These are phyloP conservation scores for Brachionichthys hirsutus DNA, from an alignment of 2,113 vertebrate genomes.

Conservation along the genomic window DNA sequence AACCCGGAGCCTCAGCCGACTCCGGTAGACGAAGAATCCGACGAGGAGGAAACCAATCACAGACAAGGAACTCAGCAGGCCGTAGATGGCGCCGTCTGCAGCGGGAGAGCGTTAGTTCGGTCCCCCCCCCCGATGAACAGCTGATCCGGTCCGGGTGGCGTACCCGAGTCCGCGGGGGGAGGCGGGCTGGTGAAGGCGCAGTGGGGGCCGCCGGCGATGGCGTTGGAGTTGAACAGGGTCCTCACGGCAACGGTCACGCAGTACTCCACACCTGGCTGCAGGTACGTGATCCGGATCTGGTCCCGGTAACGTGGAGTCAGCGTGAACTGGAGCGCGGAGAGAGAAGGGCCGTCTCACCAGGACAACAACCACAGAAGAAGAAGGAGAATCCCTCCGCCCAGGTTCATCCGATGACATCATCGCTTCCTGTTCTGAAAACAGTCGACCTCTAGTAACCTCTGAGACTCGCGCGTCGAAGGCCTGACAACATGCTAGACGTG, in stretches of 20 bases:
- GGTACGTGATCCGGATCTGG: slow-evolving; percentile 49
- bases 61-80: slow-evolving; percentile 28
- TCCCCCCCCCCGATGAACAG: no score
- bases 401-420: no score
- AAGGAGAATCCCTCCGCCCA: no score
- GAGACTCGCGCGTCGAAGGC: no score
- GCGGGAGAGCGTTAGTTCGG: no score
- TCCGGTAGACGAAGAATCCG: neutral
- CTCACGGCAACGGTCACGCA: slow-evolving; percentile 52
- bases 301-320: slow-evolving; percentile 18
- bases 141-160: neutral
- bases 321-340: slow-evolving; percentile 52
- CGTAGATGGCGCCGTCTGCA: slow-evolving; percentile 28
- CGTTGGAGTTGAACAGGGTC: neutral
- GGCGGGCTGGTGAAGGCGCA: slow-evolving; percentile 67
- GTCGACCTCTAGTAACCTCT: no score
- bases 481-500: no score
- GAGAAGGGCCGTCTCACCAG: no score
- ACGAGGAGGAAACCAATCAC: slow-evolving; percentile 4
- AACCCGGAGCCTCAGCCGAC: neutral
- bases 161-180: slow-evolving; percentile 1
- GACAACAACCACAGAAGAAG: no score
- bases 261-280: slow-evolving; percentile 68
- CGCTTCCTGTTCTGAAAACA: no score
- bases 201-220: slow-evolving; percentile 21